These are phyloP conservation scores for Poeciliopsis presidionis DNA, from an alignment of 2,797 vertebrate species.

Conservation along the genomic window DNA sequence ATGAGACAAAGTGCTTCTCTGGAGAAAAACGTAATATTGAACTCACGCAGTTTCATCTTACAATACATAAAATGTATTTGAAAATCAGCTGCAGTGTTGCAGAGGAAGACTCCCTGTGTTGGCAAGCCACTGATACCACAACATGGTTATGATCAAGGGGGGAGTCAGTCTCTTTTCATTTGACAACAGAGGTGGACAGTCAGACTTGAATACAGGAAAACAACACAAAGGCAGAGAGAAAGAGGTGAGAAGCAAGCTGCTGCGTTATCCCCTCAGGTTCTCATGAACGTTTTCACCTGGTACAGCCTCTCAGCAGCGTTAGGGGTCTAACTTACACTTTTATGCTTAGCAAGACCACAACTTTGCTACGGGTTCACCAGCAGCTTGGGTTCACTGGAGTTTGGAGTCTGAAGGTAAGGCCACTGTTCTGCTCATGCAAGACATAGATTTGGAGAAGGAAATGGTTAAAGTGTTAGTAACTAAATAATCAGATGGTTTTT, in stretches of 20 bases:
- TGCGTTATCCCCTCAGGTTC: conserved; percentile 18
- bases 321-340: conserved; percentile 5
- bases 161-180: conserved; percentile 22
- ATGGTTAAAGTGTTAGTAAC: conserved; percentile 8
- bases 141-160: conserved; percentile 24
- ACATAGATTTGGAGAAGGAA: conserved; percentile 6
- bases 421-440: conserved; percentile 9
- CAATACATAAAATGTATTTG: not conserved
- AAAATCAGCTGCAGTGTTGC: conserved; percentile 8
- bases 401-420: conserved; percentile 60
- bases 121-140: conserved; percentile 47
- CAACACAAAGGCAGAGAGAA: conserved; percentile 17
- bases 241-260: conserved; percentile 21
- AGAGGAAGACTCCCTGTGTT: conserved; percentile 21
- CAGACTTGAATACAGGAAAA: conserved; percentile 41
- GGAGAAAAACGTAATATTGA: not conserved
- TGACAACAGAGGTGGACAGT: conserved; percentile 49
- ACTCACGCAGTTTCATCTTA: not conserved
- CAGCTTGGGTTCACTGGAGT: conserved; percentile 15
- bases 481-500: not conserved
- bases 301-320: conserved; percentile 25
- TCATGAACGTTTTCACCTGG: conserved; percentile 13
- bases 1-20: not conserved
- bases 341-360: not conserved
- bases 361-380: conserved; percentile 4